phyloP scores from a whole-genome alignment of 2,113 vertebrate genomes.

The Pavo muticus region DNA sequence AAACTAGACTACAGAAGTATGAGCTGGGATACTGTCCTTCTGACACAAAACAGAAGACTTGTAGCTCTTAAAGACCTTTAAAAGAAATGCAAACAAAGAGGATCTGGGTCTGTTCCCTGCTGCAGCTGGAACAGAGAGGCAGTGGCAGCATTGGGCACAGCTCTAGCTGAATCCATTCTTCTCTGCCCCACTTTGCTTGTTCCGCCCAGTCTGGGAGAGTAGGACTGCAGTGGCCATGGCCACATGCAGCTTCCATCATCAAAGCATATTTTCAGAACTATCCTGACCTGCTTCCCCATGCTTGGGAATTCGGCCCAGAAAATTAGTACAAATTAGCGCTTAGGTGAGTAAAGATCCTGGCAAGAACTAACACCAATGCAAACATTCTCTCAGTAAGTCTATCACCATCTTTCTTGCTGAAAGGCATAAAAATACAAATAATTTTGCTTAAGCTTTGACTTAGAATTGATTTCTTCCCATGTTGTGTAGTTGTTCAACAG shows the following conservation, averaged over 20 bases:
- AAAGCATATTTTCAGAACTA: neutral
- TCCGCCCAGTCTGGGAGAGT: too few species aligned
- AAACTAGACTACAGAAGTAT: neutral
- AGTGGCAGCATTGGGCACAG: neutral
- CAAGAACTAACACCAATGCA: neutral
- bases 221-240: neutral
- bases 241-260: accelerated
- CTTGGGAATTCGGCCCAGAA: neutral
- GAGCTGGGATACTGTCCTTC: neutral
- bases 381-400: neutral
- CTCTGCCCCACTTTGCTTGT: accelerated
- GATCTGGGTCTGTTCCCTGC: neutral
- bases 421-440: neutral
- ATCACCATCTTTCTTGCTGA: neutral
- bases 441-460: neutral
- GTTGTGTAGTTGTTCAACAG: neutral
- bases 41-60: neutral
- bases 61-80: neutral
- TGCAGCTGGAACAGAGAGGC: neutral
- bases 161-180: neutral
- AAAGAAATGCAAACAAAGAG: neutral
- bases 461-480: neutral
- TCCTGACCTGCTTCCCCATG: neutral
- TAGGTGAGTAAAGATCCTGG: neutral
- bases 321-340: neutral